Evolutionary conservation across 2,113 vertebrate genomes (phyloP).

Genomic region (Megaleporinus macrocephalus): DNA sequence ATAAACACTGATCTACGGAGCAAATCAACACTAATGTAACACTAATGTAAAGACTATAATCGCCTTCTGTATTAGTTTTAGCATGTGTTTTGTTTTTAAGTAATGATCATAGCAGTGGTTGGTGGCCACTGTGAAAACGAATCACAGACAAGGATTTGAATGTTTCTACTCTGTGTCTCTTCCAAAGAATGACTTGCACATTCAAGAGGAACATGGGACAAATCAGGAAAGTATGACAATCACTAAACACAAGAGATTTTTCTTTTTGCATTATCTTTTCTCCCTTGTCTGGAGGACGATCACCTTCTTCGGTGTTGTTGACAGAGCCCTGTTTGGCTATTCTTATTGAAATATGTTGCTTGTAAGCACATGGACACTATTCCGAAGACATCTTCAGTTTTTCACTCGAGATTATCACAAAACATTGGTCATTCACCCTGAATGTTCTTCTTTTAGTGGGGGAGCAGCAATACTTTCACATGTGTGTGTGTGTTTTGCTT

Average conservation of each 20-base stretch:
- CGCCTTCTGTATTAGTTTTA: not conserved
- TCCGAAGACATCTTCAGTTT: slow-evolving; percentile 8
- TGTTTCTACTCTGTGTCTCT: not conserved
- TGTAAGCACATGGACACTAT: slow-evolving; percentile 18
- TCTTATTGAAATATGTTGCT: slow-evolving; percentile 3
- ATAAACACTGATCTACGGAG: slow-evolving; percentile 61
- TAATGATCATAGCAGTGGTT: no score
- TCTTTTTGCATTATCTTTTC: not conserved
- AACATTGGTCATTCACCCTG: not conserved
- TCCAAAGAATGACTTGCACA: not conserved
- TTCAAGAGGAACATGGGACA: not conserved
- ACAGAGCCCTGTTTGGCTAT: slow-evolving; percentile 12
- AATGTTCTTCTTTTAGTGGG: not conserved
- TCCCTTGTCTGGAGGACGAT: not conserved
- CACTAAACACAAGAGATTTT: slow-evolving; percentile 49
- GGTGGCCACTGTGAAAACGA: no score
- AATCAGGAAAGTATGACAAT: slow-evolving; percentile 58
- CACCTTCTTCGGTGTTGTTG: not conserved
- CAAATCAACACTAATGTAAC: not conserved
- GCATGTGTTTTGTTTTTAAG: not conserved
- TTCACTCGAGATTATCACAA: not conserved
- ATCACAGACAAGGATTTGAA: not conserved
- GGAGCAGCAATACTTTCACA: no score
- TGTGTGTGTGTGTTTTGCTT: not conserved
- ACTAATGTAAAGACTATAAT: not conserved